These are phyloP conservation scores for Dynastes maya DNA, from an alignment of 2,888 invertebrate species.

Conservation along the genomic window DNA sequence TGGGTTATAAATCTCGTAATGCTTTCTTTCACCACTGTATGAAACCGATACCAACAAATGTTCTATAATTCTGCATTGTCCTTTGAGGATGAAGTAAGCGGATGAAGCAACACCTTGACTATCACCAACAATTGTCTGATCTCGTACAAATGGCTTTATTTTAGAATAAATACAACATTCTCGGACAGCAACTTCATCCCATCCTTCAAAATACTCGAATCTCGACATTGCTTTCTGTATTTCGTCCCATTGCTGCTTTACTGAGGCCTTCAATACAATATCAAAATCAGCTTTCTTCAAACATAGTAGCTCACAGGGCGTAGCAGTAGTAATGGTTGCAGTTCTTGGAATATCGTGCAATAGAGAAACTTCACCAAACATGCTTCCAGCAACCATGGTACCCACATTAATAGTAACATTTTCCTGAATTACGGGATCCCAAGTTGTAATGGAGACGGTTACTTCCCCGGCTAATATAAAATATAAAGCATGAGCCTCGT, in stretches of 20 bases:
- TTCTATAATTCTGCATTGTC: constrained; percentile 75
- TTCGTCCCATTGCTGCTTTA: constrained; percentile 77
- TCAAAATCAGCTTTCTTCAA: constrained; percentile 78
- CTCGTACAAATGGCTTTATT: constrained; percentile 73
- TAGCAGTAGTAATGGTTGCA: constrained; percentile 75
- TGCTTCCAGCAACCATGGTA: constrained; percentile 74
- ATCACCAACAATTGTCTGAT: constrained; percentile 75
- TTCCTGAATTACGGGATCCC: constrained; percentile 73
- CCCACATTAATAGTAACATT: constrained; percentile 72
- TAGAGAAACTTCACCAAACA: constrained; percentile 80
- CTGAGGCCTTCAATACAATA: constrained; percentile 73
- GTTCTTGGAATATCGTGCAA: constrained; percentile 76
- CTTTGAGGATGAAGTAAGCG: constrained; percentile 75
- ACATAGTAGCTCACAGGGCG: constrained; percentile 76
- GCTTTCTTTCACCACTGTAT: constrained; percentile 66
- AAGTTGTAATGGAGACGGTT: constrained; percentile 71
- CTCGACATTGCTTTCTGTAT: constrained; percentile 75
- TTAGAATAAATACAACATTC: constrained; percentile 80
- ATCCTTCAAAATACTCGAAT: constrained; percentile 78
- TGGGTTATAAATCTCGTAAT: constrained; percentile 72
- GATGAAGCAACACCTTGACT: constrained; percentile 68
- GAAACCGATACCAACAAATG: constrained; percentile 71
- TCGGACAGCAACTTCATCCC: constrained; percentile 75
- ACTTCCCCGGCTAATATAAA: constrained; percentile 78
- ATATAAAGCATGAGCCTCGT: constrained; percentile 76